A percentile compares a stretch with the other conserved stretches of the same genome.
These are phyloP conservation scores for Mycetomoellerius zeteki DNA, from an alignment of 1,140 invertebrate genomes.

Conservation along the genomic window DNA sequence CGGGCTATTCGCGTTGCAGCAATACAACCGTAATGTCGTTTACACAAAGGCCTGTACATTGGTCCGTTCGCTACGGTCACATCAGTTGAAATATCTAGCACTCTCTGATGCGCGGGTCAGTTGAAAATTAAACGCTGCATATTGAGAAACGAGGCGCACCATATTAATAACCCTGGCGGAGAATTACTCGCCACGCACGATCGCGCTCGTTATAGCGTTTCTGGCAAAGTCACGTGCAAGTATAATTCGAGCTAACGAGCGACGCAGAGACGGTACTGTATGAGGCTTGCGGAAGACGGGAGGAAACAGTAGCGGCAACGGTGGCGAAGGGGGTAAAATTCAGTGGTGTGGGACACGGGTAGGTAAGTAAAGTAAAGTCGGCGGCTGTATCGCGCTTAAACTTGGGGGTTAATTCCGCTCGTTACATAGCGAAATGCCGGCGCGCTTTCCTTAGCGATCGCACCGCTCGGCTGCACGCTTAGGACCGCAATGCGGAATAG, in stretches of 20 bases:
- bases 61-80: slow-evolving; percentile 25
- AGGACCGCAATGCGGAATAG: slow-evolving; percentile 82
- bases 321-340: slow-evolving; percentile 46
- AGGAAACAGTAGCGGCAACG: slow-evolving; percentile 36
- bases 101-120: background rate
- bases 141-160: slow-evolving; percentile 58
- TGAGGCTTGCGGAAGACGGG: slow-evolving; percentile 37
- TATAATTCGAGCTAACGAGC: slow-evolving; percentile 80
- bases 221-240: slow-evolving; percentile 57
- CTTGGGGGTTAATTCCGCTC: slow-evolving; percentile 82
- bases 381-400: slow-evolving; percentile 79
- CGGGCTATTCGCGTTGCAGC: slow-evolving; percentile 50
- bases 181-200: slow-evolving; percentile 70
- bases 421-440: slow-evolving; percentile 79
- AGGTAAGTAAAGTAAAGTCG: slow-evolving; percentile 75
- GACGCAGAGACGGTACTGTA: slow-evolving; percentile 50
- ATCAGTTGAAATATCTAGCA: slow-evolving; percentile 3
- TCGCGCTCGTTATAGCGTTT: slow-evolving; percentile 58
- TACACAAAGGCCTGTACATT: slow-evolving; percentile 29
- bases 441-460: slow-evolving; percentile 77
- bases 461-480: slow-evolving; percentile 76
- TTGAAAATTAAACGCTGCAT: slow-evolving; percentile 39
- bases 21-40: slow-evolving; percentile 52
- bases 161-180: slow-evolving; percentile 67
- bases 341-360: slow-evolving; percentile 64